These are phyloP conservation scores for Ephydatia muelleri DNA, from an alignment of 37 sponge, comb jelly and placozoan genomes.

Conservation along the genomic window DNA sequence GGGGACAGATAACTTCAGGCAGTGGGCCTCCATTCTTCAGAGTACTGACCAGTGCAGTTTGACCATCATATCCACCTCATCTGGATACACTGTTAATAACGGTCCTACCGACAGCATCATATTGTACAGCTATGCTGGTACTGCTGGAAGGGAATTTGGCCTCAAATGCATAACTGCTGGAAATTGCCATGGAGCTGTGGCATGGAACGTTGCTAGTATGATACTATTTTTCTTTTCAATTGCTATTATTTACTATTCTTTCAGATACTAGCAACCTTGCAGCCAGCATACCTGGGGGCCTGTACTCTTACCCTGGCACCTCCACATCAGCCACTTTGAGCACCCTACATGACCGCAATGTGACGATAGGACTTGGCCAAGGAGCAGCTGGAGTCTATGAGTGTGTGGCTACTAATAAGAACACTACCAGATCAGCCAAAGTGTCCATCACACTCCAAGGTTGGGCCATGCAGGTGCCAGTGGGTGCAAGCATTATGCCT, in stretches of 20 bases:
- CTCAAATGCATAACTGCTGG: neutral
- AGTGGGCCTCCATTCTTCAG: too few species aligned
- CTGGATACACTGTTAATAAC: too few species aligned
- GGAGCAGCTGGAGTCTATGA: constrained; percentile 12
- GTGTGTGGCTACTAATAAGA: constrained; percentile 26
- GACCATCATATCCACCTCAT: too few species aligned
- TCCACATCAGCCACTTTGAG: neutral
- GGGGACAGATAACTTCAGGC: too few species aligned
- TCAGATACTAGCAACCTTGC: neutral
- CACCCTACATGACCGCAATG: neutral
- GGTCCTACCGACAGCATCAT: neutral
- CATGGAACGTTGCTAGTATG: neutral
- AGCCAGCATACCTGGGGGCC: neutral
- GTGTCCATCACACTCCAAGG: neutral
- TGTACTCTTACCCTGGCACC: neutral
- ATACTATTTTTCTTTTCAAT: neutral
- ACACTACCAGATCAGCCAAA: neutral
- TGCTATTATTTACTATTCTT: neutral
- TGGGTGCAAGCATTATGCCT: neutral
- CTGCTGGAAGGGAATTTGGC: neutral
- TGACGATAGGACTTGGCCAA: constrained; percentile 13
- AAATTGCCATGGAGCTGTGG: neutral
- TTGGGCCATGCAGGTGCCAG: neutral
- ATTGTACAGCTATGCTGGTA: neutral
- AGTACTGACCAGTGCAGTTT: neutral